Evolutionary conservation across 2,888 invertebrate species (phyloP).

Genomic region (Apeira syringaria): DNA sequence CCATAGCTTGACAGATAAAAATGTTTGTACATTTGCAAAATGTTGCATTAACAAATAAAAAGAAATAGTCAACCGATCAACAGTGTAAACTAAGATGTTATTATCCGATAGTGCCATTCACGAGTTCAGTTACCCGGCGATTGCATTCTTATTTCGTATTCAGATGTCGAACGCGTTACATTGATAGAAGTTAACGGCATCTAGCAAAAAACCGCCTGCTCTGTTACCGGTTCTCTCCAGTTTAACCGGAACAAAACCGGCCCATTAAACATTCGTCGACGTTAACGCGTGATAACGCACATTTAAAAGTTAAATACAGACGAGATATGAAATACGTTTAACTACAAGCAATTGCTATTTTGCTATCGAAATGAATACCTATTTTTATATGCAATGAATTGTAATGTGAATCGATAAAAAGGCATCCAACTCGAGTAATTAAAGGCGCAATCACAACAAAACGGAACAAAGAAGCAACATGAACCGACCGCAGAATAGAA

Average conservation of each 20-base stretch:
- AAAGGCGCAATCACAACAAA: slow-evolving; percentile 52
- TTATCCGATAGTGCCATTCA: slow-evolving; percentile 41
- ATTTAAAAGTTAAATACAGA: slow-evolving; percentile 43
- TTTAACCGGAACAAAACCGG: slow-evolving; percentile 57
- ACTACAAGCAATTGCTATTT: slow-evolving; percentile 18
- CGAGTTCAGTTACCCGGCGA: slow-evolving; percentile 49
- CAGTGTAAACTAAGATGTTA: slow-evolving; percentile 35
- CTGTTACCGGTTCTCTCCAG: slow-evolving; percentile 50
- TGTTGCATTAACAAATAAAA: slow-evolving; percentile 20
- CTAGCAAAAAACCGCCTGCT: slow-evolving; percentile 57
- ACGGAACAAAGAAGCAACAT: slow-evolving; percentile 36
- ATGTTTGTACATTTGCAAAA: slow-evolving; percentile 10
- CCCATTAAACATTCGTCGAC: slow-evolving; percentile 53
- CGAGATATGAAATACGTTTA: slow-evolving; percentile 30
- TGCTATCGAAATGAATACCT: slow-evolving; percentile 15
- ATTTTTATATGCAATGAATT: slow-evolving; percentile 16
- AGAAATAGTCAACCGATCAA: slow-evolving; percentile 33
- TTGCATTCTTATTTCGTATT: slow-evolving; percentile 58
- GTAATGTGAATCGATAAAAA: slow-evolving; percentile 28
- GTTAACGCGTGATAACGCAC: slow-evolving; percentile 50
- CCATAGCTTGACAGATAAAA: slow-evolving; percentile 4
- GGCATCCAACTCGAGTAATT: slow-evolving; percentile 29
- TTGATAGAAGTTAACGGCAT: slow-evolving; percentile 60
- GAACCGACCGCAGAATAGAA: slow-evolving; percentile 21
- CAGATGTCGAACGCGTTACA: slow-evolving; percentile 54